Base-by-base conservation (phyloP, 1,140 invertebrate genomes). In the Venturia canescens region DNA sequence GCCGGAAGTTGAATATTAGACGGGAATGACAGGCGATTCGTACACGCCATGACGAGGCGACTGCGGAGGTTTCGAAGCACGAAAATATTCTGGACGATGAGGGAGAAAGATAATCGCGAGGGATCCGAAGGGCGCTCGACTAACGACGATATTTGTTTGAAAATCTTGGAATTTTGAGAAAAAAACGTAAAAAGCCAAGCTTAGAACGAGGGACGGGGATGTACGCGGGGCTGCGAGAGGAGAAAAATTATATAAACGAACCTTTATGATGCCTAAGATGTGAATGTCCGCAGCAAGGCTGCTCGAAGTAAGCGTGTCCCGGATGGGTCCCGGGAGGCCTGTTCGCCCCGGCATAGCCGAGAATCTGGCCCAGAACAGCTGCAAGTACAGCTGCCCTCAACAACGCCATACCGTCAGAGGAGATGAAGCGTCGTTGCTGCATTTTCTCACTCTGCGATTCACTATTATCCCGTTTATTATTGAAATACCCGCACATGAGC, bases 221-320 rank as follows among this genome's bases (percentile, higher is more conserved):
- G n/a, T n/a, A n/a, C n/a, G 9, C 4, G n/a, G 16, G 60, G 23
- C 23, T 26, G 23, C 9, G 13, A 18, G 31, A 21, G 53, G 48
- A 38, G 76, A 67, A 60, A 53, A 31, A 69, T 34, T 18, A 29
- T 23, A 63, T 31, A 44, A 29, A 78, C 84, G 80, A 82, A 92
- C 91, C 91, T 92, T 92, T 92, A 78, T 92, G 91, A 86, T 92
- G 91, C 80, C 91, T 89, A 29, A 92, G 90, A 83, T 91, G 91
- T 70, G 90, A 91, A 66, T 88, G 88, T 80, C 91, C 91, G 83
- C 91, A 92, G 82, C 91, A 92, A 74, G 91, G 91, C 80, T 92
- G 91, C 77, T 92, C 91, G 84, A 91, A 92, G 83, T 92, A 92
- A 84, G 91, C 91, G 80, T 92, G 91, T n/a, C 91, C 91, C 26